A percentile compares a stretch with the other conserved stretches of the same genome.
These are phyloP conservation scores for Molossus alvarezi DNA, from an alignment of 2,797 vertebrate genomes.

Conservation along the genomic window DNA sequence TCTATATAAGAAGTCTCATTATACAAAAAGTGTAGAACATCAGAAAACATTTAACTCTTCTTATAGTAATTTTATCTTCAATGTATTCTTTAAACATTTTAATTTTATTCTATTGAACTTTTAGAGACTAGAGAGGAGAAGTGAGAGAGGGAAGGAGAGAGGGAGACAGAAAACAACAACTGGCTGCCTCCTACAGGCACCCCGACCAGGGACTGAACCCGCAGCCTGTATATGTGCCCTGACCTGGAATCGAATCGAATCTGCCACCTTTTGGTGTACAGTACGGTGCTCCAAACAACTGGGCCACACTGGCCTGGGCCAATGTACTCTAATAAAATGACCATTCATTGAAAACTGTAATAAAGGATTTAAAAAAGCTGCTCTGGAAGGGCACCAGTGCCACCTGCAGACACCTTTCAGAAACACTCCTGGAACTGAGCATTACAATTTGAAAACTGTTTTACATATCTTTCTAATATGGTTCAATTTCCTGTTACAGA, in stretches of 20 bases:
- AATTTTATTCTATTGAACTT: neutral
- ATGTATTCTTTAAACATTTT: neutral
- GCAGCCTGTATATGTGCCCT: no score
- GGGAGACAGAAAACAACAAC: neutral
- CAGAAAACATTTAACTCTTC: neutral
- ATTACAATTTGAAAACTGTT: neutral
- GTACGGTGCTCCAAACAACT: neutral
- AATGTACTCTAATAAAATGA: constrained; percentile 20
- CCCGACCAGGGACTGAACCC: no score
- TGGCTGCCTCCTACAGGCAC: no score
- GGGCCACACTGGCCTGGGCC: neutral
- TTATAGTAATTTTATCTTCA: neutral
- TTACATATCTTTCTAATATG: neutral
- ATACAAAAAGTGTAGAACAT: neutral
- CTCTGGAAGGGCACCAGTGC: neutral
- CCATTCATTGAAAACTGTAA: neutral
- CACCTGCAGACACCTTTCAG: constrained; percentile 49
- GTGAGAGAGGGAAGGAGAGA: neutral
- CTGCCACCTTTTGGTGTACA: neutral
- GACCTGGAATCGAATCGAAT: neutral
- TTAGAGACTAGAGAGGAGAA: neutral
- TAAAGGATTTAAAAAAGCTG: neutral
- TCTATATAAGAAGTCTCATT: constrained; percentile 19
- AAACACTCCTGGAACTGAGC: neutral
- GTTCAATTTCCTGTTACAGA: constrained; percentile 32